Base-by-base conservation (phyloP, 2,113 vertebrate genomes). In the Tychaedon coryphoeus region DNA sequence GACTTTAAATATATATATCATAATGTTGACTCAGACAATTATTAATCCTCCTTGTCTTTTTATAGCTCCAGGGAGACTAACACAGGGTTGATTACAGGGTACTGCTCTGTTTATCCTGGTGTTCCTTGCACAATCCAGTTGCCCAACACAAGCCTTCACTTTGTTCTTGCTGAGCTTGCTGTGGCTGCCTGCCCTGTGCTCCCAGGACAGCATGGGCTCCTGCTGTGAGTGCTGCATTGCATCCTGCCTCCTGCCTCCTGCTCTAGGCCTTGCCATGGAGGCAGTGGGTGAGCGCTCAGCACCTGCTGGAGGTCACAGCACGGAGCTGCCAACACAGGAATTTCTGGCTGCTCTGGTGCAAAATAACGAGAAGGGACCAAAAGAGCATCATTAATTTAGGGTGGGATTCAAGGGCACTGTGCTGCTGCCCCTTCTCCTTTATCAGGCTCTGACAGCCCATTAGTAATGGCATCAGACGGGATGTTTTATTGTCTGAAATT, bases 61-160 rank as follows among this genome's bases (percentile, higher is more conserved):
- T 15, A 71, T 82, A 94, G 58, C 91, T 92, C 51, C 84, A 72
- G 93, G 87, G 73, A 65, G 45, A 57, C 25, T 62, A 66, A 25
- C 2, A 1, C 12, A 23, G 67, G 65, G 53, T 2, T 69, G 53
- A 38, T 79, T 75, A 43, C 23, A 8, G 24, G 17, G 26, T 67
- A 12, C 40, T 0, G 0, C 73, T 81, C 71, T 1, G 0, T 61
- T 93, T 65, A 87, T 78, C 25, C 84, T 6, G 0, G 2, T 25
- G 54, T 18, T 79, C 66, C 90, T 95, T 92, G 67, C 84, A 91
- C 82, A 91, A 69, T 33, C 48, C 20, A 17, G 33, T 86, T 95
- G 69, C 79, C 56, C 86, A 88, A 86, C 22, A 34, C 18, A 51
- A 78, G 45, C 17, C 3, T n/a, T 60, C 4, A 5, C n/a, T 24